phyloP scores from a whole-genome alignment of 2,797 vertebrate genomes.

The Decapterus maruadsi region DNA sequence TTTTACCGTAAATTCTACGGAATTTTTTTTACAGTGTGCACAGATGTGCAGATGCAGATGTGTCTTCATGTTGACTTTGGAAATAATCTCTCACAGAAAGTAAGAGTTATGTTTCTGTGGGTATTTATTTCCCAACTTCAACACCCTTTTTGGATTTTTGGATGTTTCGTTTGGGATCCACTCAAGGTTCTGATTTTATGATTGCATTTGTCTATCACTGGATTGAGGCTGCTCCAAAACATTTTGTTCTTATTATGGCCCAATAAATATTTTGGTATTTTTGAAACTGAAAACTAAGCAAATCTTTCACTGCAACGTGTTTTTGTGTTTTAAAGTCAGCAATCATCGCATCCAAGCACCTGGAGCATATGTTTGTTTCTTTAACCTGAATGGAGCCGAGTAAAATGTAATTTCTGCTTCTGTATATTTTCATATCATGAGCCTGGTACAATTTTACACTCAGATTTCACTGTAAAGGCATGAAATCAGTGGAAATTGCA shows the following conservation, averaged over 20 bases:
- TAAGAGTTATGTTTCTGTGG: constrained; percentile 32
- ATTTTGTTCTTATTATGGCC: constrained; percentile 32
- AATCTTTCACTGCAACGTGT: neutral
- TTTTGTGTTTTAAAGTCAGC: constrained; percentile 5
- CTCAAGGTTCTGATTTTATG: constrained; percentile 50
- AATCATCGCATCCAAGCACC: neutral
- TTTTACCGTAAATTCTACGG: too few species aligned
- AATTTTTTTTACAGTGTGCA: too few species aligned
- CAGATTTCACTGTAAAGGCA: constrained; percentile 49
- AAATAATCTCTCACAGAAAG: constrained; percentile 29
- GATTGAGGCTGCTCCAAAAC: constrained; percentile 41
- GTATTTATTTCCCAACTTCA: constrained; percentile 65
- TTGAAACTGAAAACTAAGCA: constrained; percentile 32
- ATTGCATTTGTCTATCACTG: constrained; percentile 42
- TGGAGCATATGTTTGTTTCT: constrained; percentile 25
- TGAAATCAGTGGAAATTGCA: constrained; percentile 67
- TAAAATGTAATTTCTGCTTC: constrained; percentile 37
- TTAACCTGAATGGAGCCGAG: constrained; percentile 30
- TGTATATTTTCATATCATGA: constrained; percentile 56
- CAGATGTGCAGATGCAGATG: too few species aligned
- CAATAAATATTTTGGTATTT: constrained; percentile 41
- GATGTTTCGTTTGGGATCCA: constrained; percentile 50
- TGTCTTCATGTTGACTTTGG: neutral
- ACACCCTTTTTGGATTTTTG: constrained; percentile 57
- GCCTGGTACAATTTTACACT: constrained; percentile 50